These are phyloP conservation scores for Pristionchus japonicus DNA, from an alignment of 2,888 invertebrate species.

Conservation along the genomic window DNA sequence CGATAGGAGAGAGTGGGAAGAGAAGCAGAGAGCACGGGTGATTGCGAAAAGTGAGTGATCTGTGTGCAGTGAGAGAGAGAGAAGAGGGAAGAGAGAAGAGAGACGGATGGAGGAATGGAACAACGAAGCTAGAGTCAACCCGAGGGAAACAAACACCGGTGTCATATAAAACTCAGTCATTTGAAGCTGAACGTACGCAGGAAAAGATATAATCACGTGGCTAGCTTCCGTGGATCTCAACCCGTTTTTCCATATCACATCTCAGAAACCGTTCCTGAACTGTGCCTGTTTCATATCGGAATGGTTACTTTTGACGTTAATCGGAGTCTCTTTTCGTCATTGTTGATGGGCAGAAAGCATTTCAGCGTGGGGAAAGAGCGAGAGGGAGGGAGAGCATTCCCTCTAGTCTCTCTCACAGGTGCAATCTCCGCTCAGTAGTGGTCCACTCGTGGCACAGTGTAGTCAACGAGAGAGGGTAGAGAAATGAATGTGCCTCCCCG, in stretches of 20 bases:
- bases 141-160: background rate
- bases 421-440: background rate
- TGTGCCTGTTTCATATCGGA: background rate
- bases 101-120: background rate
- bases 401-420: background rate
- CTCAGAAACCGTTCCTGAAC: background rate
- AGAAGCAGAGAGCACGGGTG: background rate
- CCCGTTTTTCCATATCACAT: background rate
- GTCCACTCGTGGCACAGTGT: conserved; percentile 17
- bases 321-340: background rate
- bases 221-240: no score
- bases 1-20: background rate
- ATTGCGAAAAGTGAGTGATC: conserved; percentile 26
- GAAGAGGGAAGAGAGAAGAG: background rate
- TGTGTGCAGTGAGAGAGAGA: background rate
- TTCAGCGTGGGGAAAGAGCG: background rate
- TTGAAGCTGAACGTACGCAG: background rate
- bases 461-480: background rate
- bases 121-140: background rate
- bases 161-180: background rate
- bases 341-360: background rate
- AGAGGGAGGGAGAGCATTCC: background rate
- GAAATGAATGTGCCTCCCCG: background rate
- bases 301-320: background rate
- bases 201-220: background rate